Evolutionary conservation across 1,140 invertebrate species (phyloP).

Genomic region (Heliconius congener): DNA sequence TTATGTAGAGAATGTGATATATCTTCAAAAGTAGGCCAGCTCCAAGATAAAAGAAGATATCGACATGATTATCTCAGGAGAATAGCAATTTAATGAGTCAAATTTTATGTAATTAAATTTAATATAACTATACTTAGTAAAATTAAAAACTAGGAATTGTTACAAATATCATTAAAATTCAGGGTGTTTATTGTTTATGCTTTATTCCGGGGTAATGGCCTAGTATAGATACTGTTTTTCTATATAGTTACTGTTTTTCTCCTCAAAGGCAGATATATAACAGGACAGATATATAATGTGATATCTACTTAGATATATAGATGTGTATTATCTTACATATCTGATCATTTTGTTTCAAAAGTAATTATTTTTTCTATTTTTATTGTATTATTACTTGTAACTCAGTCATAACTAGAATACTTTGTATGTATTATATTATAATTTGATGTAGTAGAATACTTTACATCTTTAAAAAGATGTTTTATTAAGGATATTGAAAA

Average conservation of each 20-base stretch:
- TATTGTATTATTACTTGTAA: too few relatives aligned
- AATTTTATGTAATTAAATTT: background rate
- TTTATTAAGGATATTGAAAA: too few relatives aligned
- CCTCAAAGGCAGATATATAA: too few relatives aligned
- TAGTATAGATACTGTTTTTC: background rate
- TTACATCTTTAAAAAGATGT: too few relatives aligned
- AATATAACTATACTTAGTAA: background rate
- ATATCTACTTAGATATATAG: too few relatives aligned
- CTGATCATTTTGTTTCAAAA: too few relatives aligned
- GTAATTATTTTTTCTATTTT: too few relatives aligned
- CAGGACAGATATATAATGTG: too few relatives aligned
- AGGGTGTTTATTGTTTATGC: background rate
- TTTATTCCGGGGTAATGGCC: background rate
- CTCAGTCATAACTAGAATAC: too few relatives aligned
- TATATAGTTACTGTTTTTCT: background rate
- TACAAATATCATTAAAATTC: background rate
- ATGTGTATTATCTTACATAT: too few relatives aligned
- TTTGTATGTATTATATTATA: too few relatives aligned
- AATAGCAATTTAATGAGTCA: constrained; percentile 26
- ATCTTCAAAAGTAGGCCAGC: constrained; percentile 58
- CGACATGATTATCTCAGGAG: constrained; percentile 63
- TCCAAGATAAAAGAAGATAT: constrained; percentile 63
- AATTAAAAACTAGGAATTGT: background rate
- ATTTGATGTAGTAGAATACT: too few relatives aligned
- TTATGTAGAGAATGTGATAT: constrained; percentile 62